Base-by-base conservation (phyloP, 2,113 vertebrate species). In the pig (Sus scrofa) region DNA sequence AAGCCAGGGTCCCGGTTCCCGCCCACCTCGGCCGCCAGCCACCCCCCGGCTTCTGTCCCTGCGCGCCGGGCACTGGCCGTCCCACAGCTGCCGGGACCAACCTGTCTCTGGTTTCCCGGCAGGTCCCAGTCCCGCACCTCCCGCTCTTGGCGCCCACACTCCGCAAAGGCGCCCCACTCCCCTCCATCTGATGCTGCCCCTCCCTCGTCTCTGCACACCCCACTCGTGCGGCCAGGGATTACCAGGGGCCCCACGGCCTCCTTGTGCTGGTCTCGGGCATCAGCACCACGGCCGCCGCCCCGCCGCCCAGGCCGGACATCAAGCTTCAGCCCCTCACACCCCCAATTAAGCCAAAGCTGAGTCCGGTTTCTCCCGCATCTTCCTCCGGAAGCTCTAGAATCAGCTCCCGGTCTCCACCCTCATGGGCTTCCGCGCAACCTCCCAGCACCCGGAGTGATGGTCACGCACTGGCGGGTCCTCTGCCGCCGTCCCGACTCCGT, bases 11-110 rank as follows among this genome's bases (percentile, higher is more conserved):
- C 44, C 44, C 44, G 8, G 44, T 8, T 44, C 44, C 44, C 44
- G 44, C 44, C 44, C 44, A 44, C 44, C 44, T 44, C 44, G 44
- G 44, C 44, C 44, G 5, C 44, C 56, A 26, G 84, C 52, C 52
- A 7, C 9, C n/a, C 0, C 1, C n/a, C n/a, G n/a, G 60, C 18
- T 52, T n/a, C 62, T 3, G 50, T 44, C 30, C 11, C 27, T 7
- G 0, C 0, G 37, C 22, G 15, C 14, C 30, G 2, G 0, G 8
- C 34, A 7, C 30, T 6, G 0, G 22, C 2, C 0, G 52, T 34
- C 73, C 83, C 8, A 2, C 50, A 12, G 22, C 2, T 6, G 34
- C 52, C 37, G 1, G 7, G 1, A 24, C 56, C 11, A 7, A 19
- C 30, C 15, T 6, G 2, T 34, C 3, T 0, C n/a, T 19, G 3